A percentile compares a stretch with the other conserved stretches of the same genome.
phyloP scores from a whole-genome alignment of 2,888 invertebrate species.

The Drosophila meridiana region DNA sequence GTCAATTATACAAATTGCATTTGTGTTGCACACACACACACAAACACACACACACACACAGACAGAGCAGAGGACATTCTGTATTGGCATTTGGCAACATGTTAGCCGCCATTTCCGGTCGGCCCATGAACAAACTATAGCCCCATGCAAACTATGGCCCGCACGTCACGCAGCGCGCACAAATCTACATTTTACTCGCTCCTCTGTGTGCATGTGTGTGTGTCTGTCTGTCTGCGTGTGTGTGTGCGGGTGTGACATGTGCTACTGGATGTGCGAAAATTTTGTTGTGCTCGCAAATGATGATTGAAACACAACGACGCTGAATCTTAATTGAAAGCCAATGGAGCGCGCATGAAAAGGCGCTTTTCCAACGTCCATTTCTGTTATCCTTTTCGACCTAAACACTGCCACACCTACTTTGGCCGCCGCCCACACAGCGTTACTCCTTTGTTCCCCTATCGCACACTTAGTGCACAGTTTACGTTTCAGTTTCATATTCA shows the following conservation, averaged over 20 bases:
- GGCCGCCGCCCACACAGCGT: neutral
- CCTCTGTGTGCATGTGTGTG: neutral
- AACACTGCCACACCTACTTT: neutral
- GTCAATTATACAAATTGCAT: constrained; percentile 81
- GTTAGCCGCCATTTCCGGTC: constrained; percentile 58
- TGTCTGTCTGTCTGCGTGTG: neutral
- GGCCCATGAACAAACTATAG: constrained; percentile 37
- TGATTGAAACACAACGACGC: constrained; percentile 56
- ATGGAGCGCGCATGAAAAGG: constrained; percentile 28
- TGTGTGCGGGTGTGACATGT: constrained; percentile 26
- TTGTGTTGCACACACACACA: constrained; percentile 48
- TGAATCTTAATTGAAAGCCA: constrained; percentile 62
- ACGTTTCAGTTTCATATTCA: constrained; percentile 7
- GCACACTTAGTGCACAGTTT: neutral
- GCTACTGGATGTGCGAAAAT: constrained; percentile 49
- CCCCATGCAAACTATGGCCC: constrained; percentile 24
- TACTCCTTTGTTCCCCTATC: neutral
- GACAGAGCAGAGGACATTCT: constrained; percentile 20
- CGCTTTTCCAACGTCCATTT: constrained; percentile 13
- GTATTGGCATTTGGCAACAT: constrained; percentile 65
- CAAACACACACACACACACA: neutral
- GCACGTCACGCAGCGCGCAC: constrained; percentile 38
- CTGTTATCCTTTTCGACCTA: neutral
- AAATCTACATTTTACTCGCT: constrained; percentile 47
- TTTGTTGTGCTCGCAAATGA: constrained; percentile 60